Evolutionary conservation across 2,888 invertebrate genomes (phyloP).

Genomic region (Cinara cedri): DNA sequence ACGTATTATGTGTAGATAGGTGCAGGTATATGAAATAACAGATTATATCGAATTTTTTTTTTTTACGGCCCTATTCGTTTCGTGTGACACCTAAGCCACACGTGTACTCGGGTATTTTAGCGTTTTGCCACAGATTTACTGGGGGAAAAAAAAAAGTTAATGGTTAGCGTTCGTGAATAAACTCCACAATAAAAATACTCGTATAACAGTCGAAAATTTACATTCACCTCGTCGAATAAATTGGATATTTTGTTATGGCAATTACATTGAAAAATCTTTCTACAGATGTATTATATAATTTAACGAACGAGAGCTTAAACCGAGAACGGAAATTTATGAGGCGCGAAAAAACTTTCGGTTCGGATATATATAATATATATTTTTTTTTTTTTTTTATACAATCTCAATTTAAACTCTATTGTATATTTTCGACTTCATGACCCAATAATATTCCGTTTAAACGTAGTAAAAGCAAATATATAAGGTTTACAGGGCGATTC

Average conservation of each 20-base stretch:
- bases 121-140: neutral
- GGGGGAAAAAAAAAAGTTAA: neutral
- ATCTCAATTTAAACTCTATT: conserved; percentile 41
- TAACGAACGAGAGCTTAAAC: conserved; percentile 32
- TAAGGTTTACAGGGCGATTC: too few relatives aligned
- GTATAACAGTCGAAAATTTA: neutral
- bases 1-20: neutral
- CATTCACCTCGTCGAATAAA: neutral
- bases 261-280: conserved; percentile 37
- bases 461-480: neutral
- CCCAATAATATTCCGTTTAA: conserved; percentile 1
- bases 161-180: conserved; percentile 4
- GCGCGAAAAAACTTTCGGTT: conserved; percentile 48
- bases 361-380: too few relatives aligned
- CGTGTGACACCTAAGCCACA: neutral
- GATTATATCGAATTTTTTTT: neutral
- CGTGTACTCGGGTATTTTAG: neutral
- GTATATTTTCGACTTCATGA: neutral
- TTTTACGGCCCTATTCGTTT: conserved; percentile 5
- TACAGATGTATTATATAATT: neutral
- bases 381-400: conserved; percentile 41
- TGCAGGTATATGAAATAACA: neutral
- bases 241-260: conserved; percentile 22
- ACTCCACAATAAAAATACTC: conserved; percentile 5
- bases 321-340: conserved; percentile 40